Base-by-base conservation (phyloP, 2,888 invertebrate species). In the Conops quadrifasciatus region DNA sequence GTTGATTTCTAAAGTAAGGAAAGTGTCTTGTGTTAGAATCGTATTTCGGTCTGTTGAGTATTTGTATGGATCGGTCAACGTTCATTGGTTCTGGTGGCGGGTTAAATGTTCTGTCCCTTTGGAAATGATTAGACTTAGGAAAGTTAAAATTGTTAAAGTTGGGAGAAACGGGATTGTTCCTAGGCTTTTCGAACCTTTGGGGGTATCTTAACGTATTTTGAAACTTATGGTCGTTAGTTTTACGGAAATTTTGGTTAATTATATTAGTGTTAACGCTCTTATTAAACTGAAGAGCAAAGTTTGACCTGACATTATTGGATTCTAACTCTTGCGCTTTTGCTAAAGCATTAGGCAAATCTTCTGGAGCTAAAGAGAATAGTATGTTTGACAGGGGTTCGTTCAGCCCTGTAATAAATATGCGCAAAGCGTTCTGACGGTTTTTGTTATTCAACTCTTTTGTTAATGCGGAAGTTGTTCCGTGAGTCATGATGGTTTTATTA, bases 401-500 rank as follows among this genome's bases (percentile, higher is more conserved):
- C 26, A 63, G 15, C 2, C 63, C 47, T 21, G 24, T n/a, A n/a
- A n/a, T n/a, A n/a, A n/a, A n/a, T n/a, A n/a, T n/a, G n/a, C n/a
- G n/a, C n/a, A n/a, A n/a, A n/a, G n/a, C n/a, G n/a, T n/a, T n/a
- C n/a, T n/a, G n/a, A n/a, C n/a, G n/a, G n/a, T n/a, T n/a, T n/a
- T n/a, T n/a, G n/a, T n/a, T n/a, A n/a, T n/a, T n/a, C n/a, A n/a
- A n/a, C n/a, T n/a, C n/a, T n/a, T n/a, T 63, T 47, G 36, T 60
- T n/a, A 60, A n/a, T 30, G n/a, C 19, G 13, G 36, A 2, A 36
- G n/a, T 36, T 19, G 36, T 19, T 2, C 43, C 60, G 43, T 60
- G 9, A 13, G 60, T 60, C 60, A 60, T 60, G n/a, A 60, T 60
- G 60, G n/a, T 60, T 43, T 60, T 60, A 15, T 60, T 60, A n/a